phyloP scores from a whole-genome alignment of 2,888 invertebrate genomes.

The Cremastinae sp. region DNA sequence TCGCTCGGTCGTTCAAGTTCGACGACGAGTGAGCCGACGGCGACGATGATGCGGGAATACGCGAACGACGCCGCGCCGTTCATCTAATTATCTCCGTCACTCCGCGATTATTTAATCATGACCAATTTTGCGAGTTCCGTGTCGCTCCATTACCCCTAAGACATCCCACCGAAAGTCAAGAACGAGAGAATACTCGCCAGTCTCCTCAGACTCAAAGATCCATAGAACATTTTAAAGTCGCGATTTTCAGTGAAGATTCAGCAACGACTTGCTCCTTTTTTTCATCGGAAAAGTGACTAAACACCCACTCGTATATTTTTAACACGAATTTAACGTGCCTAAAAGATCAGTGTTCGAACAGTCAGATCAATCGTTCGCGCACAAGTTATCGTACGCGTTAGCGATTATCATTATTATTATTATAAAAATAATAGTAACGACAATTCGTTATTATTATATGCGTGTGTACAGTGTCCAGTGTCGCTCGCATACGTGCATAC shows the following conservation, averaged over 20 bases:
- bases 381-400: not conserved
- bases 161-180: slow-evolving; percentile 60
- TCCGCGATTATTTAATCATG: slow-evolving; percentile 73
- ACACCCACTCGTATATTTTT: slow-evolving; percentile 35
- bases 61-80: slow-evolving; percentile 42
- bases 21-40: slow-evolving; percentile 24
- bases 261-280: slow-evolving; percentile 1
- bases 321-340: slow-evolving; percentile 10
- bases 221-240: not conserved
- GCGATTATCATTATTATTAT: not conserved
- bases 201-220: not conserved
- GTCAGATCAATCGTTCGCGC: slow-evolving; percentile 53
- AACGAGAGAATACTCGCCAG: slow-evolving; percentile 34
- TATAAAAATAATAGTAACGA: not conserved
- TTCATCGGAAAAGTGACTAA: slow-evolving; percentile 44
- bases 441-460: slow-evolving; percentile 5
- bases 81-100: slow-evolving; percentile 65
- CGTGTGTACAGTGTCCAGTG: slow-evolving; percentile 21
- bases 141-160: slow-evolving; percentile 45
- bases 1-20: slow-evolving; percentile 34
- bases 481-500: slow-evolving; percentile 25
- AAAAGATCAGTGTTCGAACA: slow-evolving; percentile 37
- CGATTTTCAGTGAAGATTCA: no score
- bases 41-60: slow-evolving; percentile 48
- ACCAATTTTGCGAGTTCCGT: slow-evolving; percentile 67